These are phyloP conservation scores for Idaea aversata DNA, from an alignment of 2,888 invertebrate genomes.

Conservation along the genomic window DNA sequence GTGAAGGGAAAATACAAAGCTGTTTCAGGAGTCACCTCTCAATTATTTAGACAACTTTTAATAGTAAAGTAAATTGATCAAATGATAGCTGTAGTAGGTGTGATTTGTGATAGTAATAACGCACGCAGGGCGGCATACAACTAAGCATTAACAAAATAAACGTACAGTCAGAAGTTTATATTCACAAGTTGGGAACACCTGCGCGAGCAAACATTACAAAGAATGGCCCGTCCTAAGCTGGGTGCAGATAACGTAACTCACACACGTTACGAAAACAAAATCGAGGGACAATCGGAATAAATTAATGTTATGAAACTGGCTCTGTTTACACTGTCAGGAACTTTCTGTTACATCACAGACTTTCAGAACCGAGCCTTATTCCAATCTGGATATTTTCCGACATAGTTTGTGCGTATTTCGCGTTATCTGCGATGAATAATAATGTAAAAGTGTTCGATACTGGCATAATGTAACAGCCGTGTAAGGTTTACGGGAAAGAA, in stretches of 20 bases:
- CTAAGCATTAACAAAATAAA: slow-evolving; percentile 36
- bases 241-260: slow-evolving; percentile 37
- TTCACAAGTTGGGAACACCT: slow-evolving; percentile 44
- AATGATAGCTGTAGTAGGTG: background rate
- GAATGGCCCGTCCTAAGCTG: slow-evolving; percentile 20
- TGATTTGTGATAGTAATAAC: slow-evolving; percentile 11
- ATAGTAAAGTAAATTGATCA: background rate
- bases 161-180: slow-evolving; percentile 38
- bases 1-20: background rate
- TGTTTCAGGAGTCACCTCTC: too few species aligned
- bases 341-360: background rate
- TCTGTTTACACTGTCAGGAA: slow-evolving; percentile 27
- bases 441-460: background rate
- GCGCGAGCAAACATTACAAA: slow-evolving; percentile 31
- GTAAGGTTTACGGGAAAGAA: background rate
- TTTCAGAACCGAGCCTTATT: background rate
- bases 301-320: slow-evolving; percentile 35
- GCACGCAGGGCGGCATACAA: slow-evolving; percentile 24
- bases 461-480: background rate
- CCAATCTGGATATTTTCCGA: background rate
- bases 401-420: background rate
- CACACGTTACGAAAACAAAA: slow-evolving; percentile 38
- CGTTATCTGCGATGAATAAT: background rate
- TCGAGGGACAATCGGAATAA: slow-evolving; percentile 40
- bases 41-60: background rate